A percentile compares a stretch with the other conserved stretches of the same genome.
phyloP scores from a whole-genome alignment of 2,113 vertebrate species.

The Empidonax traillii region DNA sequence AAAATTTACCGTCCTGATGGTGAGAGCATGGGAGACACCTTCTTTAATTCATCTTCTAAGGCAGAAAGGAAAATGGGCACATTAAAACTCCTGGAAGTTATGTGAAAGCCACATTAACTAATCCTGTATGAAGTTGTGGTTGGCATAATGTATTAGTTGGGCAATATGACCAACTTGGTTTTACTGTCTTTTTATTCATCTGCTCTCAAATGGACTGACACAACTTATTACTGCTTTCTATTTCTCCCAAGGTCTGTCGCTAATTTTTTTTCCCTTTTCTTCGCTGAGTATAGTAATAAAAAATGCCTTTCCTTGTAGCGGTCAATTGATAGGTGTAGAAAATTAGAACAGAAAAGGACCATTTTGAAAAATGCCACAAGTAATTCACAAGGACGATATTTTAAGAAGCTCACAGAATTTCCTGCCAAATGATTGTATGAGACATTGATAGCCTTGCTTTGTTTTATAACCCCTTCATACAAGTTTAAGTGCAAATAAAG shows the following conservation, averaged over 20 bases:
- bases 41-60: background rate
- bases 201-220: slow-evolving; percentile 7
- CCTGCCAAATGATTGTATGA: background rate
- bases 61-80: background rate
- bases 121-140: background rate
- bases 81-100: background rate
- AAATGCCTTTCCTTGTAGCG: background rate
- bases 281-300: background rate
- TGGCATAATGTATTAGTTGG: background rate
- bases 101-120: slow-evolving; percentile 7
- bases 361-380: slow-evolving; percentile 43
- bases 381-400: slow-evolving; percentile 15
- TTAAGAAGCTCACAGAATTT: slow-evolving; percentile 14
- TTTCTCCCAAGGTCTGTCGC: slow-evolving; percentile 5
- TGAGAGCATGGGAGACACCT: background rate
- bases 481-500: slow-evolving; percentile 12
- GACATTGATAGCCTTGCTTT: background rate
- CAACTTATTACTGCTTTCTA: slow-evolving; percentile 1
- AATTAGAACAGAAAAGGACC: slow-evolving; percentile 24
- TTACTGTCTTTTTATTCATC: slow-evolving; percentile 32
- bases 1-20: background rate
- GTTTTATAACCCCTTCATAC: background rate
- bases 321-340: slow-evolving; percentile 32
- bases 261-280: background rate
- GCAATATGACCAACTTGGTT: background rate